Evolutionary conservation across 2,888 invertebrate genomes (phyloP).

Genomic region (Zaprionus obscuricornis): DNA sequence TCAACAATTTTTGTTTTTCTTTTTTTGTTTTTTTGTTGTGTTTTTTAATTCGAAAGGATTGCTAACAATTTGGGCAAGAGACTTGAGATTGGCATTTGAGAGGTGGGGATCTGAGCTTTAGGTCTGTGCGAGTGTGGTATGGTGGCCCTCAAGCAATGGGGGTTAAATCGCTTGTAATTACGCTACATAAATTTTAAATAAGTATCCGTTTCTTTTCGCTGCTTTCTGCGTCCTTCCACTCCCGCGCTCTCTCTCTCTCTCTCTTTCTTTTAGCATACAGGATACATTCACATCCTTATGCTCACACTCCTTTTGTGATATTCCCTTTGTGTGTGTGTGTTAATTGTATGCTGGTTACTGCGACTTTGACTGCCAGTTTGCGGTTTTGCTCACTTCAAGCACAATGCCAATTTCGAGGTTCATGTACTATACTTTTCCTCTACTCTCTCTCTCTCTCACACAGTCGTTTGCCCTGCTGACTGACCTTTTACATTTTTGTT

Average conservation of each 20-base stretch:
- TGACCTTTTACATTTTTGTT: conserved; percentile 57
- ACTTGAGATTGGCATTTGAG: not conserved
- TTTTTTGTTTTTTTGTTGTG: no score
- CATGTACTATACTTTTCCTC: conserved; percentile 35
- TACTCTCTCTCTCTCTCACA: not conserved
- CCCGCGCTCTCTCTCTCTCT: no score
- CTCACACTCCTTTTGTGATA: conserved; percentile 37
- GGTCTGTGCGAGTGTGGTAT: conserved; percentile 5
- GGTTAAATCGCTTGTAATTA: conserved; percentile 79
- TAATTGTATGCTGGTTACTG: conserved; percentile 69
- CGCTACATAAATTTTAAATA: conserved; percentile 80
- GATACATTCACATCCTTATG: conserved; percentile 19
- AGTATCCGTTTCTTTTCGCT: conserved; percentile 77
- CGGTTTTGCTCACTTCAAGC: conserved; percentile 47
- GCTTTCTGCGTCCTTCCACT: conserved; percentile 54
- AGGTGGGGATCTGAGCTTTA: conserved; percentile 5
- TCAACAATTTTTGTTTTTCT: conserved; percentile 25
- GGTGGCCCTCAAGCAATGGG: conserved; percentile 57
- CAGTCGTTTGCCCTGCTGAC: conserved; percentile 1
- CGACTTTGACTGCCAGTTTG: conserved; percentile 50
- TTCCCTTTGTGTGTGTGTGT: conserved; percentile 59
- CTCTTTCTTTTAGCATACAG: no score
- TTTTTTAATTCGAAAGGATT: conserved; percentile 44
- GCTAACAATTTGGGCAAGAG: conserved; percentile 7
- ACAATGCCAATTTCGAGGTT: conserved; percentile 65